A percentile compares a stretch with the other conserved stretches of the same genome.
Evolutionary conservation across 2,888 invertebrate species (phyloP).

Genomic region (Trichacis sp.): DNA sequence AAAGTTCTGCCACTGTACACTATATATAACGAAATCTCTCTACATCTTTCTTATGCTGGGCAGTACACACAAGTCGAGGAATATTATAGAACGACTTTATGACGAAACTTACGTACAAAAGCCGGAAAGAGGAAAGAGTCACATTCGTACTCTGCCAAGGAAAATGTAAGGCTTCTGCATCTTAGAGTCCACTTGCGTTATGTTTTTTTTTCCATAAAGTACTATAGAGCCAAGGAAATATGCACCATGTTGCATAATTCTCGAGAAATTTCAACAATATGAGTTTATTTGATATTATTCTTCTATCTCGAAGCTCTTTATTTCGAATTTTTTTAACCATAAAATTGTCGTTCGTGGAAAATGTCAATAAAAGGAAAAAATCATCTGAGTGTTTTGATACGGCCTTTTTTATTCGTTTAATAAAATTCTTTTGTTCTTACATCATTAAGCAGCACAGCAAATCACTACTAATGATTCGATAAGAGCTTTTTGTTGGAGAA

Average conservation of each 20-base stretch:
- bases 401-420: too few species aligned
- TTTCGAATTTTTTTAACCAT: too few species aligned
- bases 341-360: too few species aligned
- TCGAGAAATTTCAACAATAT: background rate
- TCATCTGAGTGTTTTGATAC: too few species aligned
- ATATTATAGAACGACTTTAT: slow-evolving; percentile 16
- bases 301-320: background rate
- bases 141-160: slow-evolving; percentile 7
- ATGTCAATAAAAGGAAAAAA: too few species aligned
- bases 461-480: too few species aligned
- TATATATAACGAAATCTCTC: slow-evolving; percentile 5
- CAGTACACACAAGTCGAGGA: slow-evolving; percentile 6
- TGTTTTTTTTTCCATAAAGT: slow-evolving; percentile 14
- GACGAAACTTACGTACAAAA: slow-evolving; percentile 14
- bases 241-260: background rate
- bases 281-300: too few species aligned
- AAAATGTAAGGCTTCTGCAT: slow-evolving; percentile 12
- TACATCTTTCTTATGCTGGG: slow-evolving; percentile 9
- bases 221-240: background rate
- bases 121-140: slow-evolving; percentile 14
- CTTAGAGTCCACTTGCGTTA: slow-evolving; percentile 7
- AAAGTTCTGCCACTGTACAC: background rate
- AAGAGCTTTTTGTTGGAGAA: too few species aligned
- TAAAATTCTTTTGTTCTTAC: too few species aligned
- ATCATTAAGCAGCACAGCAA: too few species aligned